Evolutionary conservation across 2,797 vertebrate species (phyloP).

Genomic region (Parauchenoglanis punctatus): DNA sequence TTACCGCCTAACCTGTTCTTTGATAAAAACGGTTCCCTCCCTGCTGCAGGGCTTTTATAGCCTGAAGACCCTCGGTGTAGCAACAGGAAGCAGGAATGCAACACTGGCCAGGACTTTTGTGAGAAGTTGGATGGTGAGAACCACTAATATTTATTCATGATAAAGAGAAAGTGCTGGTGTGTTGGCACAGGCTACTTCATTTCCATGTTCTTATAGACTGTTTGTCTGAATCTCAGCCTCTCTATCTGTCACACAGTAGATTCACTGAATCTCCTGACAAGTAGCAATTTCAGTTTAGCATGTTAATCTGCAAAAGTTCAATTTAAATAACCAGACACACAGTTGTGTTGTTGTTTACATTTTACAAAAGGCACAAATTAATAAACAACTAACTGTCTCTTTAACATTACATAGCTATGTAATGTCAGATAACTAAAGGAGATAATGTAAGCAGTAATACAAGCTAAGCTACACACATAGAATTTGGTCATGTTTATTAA

Average conservation of each 20-base stretch:
- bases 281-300: background rate
- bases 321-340: background rate
- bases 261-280: conserved; percentile 59
- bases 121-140: conserved; percentile 66
- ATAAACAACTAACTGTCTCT: background rate
- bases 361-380: background rate
- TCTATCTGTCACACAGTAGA: conserved; percentile 68
- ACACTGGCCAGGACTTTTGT: conserved; percentile 59
- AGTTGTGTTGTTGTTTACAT: background rate
- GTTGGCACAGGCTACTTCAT: conserved; percentile 81
- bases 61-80: conserved; percentile 61
- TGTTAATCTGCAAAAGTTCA: background rate
- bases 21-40: conserved; percentile 67
- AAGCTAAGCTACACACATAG: background rate
- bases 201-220: conserved; percentile 79
- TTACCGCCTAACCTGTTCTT: conserved; percentile 66
- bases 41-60: conserved; percentile 47
- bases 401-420: background rate
- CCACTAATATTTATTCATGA: conserved; percentile 80
- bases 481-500: background rate
- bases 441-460: background rate
- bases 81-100: conserved; percentile 73
- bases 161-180: conserved; percentile 74
- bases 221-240: conserved; percentile 70
- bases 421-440: background rate